Evolutionary conservation across 1,140 invertebrate genomes (phyloP).

Genomic region (Cylas formicarius): DNA sequence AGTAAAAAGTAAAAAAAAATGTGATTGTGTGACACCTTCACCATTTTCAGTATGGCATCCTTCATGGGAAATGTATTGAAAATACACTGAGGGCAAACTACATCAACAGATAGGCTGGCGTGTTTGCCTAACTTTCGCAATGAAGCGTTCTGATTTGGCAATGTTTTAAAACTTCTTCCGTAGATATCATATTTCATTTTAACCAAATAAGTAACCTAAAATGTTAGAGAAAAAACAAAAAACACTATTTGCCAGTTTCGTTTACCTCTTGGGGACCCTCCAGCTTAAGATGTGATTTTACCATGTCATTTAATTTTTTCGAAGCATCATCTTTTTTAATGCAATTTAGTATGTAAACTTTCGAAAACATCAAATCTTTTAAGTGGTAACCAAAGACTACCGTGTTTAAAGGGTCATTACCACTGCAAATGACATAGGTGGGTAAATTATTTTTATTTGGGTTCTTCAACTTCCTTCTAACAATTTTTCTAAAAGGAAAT

Average conservation of each 20-base stretch:
- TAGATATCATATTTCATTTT: conserved; percentile 16
- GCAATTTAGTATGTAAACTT: conserved; percentile 12
- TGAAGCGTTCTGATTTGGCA: not conserved
- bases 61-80: not conserved
- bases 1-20: not conserved
- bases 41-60: conserved; percentile 9
- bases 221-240: conserved; percentile 2
- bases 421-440: conserved; percentile 21
- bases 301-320: conserved; percentile 9
- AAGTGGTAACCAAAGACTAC: conserved; percentile 11
- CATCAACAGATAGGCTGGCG: conserved; percentile 18
- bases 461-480: conserved; percentile 6
- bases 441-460: not conserved
- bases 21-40: conserved; percentile 6
- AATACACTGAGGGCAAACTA: conserved; percentile 6
- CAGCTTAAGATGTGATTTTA: conserved; percentile 11
- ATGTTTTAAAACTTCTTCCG: conserved; percentile 16
- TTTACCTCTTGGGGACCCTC: not conserved
- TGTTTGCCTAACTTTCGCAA: conserved; percentile 3
- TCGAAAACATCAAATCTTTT: not conserved
- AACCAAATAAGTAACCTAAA: conserved; percentile 11
- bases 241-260: not conserved
- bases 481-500: conserved; percentile 7
- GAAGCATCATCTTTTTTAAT: conserved; percentile 9
- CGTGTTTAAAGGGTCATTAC: conserved; percentile 15